Conservation (phyloP, 1,140 invertebrate species). For the Zaprionus ornatus region DNA sequence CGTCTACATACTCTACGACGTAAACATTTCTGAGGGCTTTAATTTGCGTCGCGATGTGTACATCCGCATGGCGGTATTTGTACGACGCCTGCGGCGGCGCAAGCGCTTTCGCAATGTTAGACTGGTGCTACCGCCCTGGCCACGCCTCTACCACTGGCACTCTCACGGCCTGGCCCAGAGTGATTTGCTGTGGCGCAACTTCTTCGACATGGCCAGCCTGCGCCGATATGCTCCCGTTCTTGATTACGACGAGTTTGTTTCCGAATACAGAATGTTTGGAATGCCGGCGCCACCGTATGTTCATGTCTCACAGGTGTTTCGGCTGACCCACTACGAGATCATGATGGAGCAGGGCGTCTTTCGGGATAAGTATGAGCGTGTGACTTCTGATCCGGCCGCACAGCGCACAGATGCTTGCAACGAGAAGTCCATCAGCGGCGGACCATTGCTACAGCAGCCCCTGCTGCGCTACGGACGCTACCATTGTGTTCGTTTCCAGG, state of each 20-base stretch:
- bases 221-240: constrained; percentile 92
- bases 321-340: constrained; percentile 94
- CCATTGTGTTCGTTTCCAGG: constrained; percentile 93
- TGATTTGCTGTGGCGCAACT: constrained; percentile 88
- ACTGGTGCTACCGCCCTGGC: constrained; percentile 95
- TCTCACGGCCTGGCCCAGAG: constrained; percentile 84
- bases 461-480: constrained; percentile 85
- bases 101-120: constrained; percentile 85
- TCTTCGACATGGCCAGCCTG: constrained; percentile 94
- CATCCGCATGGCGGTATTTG: constrained; percentile 93
- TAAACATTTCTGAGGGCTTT: constrained; percentile 97
- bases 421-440: constrained; percentile 52
- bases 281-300: constrained; percentile 52
- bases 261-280: constrained; percentile 75
- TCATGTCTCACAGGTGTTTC: constrained; percentile 89
- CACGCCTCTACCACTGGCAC: constrained; percentile 95
- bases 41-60: constrained; percentile 98
- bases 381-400: constrained; percentile 84
- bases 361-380: constrained; percentile 91
- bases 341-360: constrained; percentile 93
- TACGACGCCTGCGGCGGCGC: constrained; percentile 86
- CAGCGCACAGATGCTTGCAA: constrained; percentile 45
- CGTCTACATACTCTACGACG: constrained; percentile 90
- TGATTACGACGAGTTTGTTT: constrained; percentile 93
- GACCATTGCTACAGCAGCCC: constrained; percentile 61